Evolutionary conservation across 30 jellyfish, hydroid and myxozoan species (phyloP), one percentile per base, ranked within the genome.

Genomic region (Rhopilema esculentum): DNA sequence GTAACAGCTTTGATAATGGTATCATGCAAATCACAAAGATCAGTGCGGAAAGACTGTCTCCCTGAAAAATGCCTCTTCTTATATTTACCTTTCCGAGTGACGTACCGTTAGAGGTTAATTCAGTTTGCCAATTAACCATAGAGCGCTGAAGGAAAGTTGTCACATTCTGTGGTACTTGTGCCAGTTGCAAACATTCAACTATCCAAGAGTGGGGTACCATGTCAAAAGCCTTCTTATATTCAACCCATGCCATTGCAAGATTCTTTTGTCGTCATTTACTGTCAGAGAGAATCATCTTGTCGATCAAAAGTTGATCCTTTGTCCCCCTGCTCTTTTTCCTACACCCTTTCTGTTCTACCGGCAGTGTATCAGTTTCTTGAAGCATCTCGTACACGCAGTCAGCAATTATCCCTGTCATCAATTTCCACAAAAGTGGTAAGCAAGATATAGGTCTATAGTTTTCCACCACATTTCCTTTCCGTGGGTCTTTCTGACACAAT

Each of bases 181-280:
- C 20, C 49, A 70, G n/a, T 30, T 29, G 30, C 9, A 70, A 30
- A 30, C 81, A 2, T 29, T 70, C 66, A 16, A 27, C 22, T 8
- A 70, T 70, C 81, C 81, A 70, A 48, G 65, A 27, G 49, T 74
- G 72, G 16, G 85, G 85, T 32, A 74, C 72, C 85, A 32, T 74
- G 28, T 74, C 85, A 48, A 16, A 74, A 50, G 85, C 72, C 50
- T 74, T 74, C 12, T 29, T 20, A 74, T 74, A 74, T 16, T 48
- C 72, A 6, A 74, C 85, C 85, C 85, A 74, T 74, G 85, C 85
- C 72, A 74, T 74, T 16, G 85, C 72, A 22, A 74, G 51, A 28
- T 74, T 48, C 72, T 40, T 9, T 32, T 40, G 33, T 49, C 66
- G 71, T 49, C 21, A 33, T 24, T 48, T 74, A 28, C 85, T 7